A percentile compares a stretch with the other conserved stretches of the same genome.
These are phyloP conservation scores for Neofelis nebulosa DNA, from an alignment of 2,113 vertebrate genomes.

Conservation along the genomic window DNA sequence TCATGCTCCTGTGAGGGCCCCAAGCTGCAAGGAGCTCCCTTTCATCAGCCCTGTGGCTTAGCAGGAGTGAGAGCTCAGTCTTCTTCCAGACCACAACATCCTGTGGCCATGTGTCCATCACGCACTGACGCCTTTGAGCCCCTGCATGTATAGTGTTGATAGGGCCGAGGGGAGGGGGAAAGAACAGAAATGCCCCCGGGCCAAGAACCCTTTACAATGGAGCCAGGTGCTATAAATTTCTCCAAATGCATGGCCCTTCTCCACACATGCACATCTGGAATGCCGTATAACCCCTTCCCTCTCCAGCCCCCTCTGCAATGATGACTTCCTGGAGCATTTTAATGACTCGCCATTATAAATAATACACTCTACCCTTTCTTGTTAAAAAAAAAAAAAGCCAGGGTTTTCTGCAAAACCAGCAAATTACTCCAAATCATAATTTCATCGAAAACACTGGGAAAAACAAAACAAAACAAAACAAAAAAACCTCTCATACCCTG, in stretches of 20 bases:
- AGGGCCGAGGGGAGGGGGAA: neutral
- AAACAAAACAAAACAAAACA: constrained; percentile 73
- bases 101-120: constrained; percentile 59
- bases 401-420: constrained; percentile 79
- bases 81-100: constrained; percentile 67
- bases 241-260: constrained; percentile 50
- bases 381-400: constrained; percentile 54
- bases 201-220: constrained; percentile 66
- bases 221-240: constrained; percentile 70
- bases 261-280: constrained; percentile 73
- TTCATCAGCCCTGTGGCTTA: constrained; percentile 30
- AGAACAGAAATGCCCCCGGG: constrained; percentile 56
- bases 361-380: constrained; percentile 71
- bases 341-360: constrained; percentile 81
- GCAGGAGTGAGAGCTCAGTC: constrained; percentile 31
- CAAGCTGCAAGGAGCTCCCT: constrained; percentile 7
- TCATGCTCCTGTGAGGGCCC: neutral
- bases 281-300: constrained; percentile 58
- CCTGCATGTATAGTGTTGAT: constrained; percentile 2
- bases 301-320: constrained; percentile 30
- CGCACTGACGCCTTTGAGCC: neutral
- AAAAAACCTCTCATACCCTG: constrained; percentile 79
- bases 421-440: constrained; percentile 82
- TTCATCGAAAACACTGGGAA: constrained; percentile 76
- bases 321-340: constrained; percentile 79